Percentiles rank a stretch among this genome's conserved stretches.
Conservation (phyloP, 1,140 invertebrate species). For the Agrypnia vestita region DNA sequence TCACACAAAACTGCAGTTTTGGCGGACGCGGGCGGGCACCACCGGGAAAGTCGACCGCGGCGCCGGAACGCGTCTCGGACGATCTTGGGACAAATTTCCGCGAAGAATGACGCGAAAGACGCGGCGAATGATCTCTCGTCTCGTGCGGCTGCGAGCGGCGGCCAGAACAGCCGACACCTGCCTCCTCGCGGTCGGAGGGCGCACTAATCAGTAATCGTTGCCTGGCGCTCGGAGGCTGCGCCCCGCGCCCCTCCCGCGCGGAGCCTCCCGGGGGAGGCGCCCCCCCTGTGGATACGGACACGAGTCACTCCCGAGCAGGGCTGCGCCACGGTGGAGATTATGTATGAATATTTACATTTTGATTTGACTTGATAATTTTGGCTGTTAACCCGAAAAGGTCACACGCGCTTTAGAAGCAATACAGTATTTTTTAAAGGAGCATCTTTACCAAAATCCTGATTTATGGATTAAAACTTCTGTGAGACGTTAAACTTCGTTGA, state of each 20-base stretch:
- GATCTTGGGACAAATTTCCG: too few species aligned
- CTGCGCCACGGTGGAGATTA: not conserved
- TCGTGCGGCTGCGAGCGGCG: not conserved
- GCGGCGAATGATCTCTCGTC: not conserved
- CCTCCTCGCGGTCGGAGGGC: slow-evolving; percentile 47
- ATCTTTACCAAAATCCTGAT: too few species aligned
- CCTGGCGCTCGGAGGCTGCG: slow-evolving; percentile 56
- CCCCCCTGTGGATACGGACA: slow-evolving; percentile 32
- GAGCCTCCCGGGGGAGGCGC: slow-evolving; percentile 11
- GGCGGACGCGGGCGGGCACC: too few species aligned
- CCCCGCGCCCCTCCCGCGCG: slow-evolving; percentile 21
- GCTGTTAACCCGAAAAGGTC: too few species aligned
- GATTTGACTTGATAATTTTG: too few species aligned
- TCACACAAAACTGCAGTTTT: not conserved
- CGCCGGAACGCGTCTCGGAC: too few species aligned
- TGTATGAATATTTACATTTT: too few species aligned
- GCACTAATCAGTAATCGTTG: slow-evolving; percentile 62
- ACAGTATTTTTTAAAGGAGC: too few species aligned
- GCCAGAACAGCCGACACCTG: slow-evolving; percentile 31
- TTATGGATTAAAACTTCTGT: too few species aligned
- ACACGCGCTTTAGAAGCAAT: too few species aligned
- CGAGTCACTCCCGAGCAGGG: slow-evolving; percentile 39
- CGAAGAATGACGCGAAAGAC: not conserved
- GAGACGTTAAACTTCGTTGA: too few species aligned
- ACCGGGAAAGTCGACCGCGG: too few species aligned